These are phyloP conservation scores for Gobio occitaniae DNA, from an alignment of 2,797 vertebrate genomes.

Conservation along the genomic window DNA sequence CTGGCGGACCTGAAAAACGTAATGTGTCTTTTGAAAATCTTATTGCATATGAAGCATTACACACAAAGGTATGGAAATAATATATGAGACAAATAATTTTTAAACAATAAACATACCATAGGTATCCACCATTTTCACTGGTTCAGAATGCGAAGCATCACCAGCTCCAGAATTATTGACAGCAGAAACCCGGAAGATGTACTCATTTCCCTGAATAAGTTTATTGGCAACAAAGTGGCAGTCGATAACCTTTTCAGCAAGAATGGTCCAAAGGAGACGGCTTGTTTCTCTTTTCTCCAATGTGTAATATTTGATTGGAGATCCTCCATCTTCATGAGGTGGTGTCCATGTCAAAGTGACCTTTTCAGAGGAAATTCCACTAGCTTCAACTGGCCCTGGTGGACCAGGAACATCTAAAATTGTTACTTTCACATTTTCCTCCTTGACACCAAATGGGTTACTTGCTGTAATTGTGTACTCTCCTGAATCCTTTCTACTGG, in stretches of 20 bases:
- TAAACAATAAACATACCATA: constrained; percentile 84
- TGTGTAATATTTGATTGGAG: constrained; percentile 90
- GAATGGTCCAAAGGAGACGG: constrained; percentile 94
- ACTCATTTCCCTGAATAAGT: constrained; percentile 97
- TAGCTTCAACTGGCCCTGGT: constrained; percentile 92
- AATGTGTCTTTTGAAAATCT: constrained; percentile 29
- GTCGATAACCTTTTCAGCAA: constrained; percentile 90
- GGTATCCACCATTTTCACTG: constrained; percentile 96
- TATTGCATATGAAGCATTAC: background rate
- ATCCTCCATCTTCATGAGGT: constrained; percentile 92
- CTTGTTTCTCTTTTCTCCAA: constrained; percentile 98
- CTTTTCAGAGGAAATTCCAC: constrained; percentile 93
- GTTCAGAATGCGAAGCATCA: constrained; percentile 90
- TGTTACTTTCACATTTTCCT: constrained; percentile 92
- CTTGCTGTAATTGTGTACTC: constrained; percentile 95
- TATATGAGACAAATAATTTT: background rate
- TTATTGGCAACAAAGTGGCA: constrained; percentile 94
- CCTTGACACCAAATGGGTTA: constrained; percentile 96
- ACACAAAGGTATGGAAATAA: background rate
- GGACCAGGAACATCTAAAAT: constrained; percentile 93
- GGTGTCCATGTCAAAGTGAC: constrained; percentile 93
- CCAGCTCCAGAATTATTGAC: constrained; percentile 93
- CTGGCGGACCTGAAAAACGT: constrained; percentile 87
- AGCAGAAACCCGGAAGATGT: constrained; percentile 96
- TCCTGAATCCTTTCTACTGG: constrained; percentile 94